Evolutionary conservation across 2,797 vertebrate genomes (phyloP).

Genomic region (Channallabes apus): DNA sequence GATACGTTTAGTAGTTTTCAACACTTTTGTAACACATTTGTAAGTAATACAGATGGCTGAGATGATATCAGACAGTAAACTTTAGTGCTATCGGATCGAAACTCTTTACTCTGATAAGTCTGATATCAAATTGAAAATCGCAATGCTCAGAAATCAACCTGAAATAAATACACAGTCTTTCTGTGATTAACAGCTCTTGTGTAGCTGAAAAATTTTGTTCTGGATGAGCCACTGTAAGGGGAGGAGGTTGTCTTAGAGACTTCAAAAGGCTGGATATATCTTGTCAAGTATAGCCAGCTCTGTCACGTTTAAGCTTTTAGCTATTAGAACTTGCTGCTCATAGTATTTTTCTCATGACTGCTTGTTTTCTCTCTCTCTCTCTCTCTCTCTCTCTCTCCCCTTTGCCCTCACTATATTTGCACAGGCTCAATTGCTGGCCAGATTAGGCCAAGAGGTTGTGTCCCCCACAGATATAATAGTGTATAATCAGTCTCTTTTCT

Average conservation of each 20-base stretch:
- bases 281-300: not conserved
- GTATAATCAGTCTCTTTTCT: slow-evolving; percentile 79
- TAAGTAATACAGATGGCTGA: no score
- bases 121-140: no score
- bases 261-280: not conserved
- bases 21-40: no score
- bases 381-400: not conserved
- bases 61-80: no score
- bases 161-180: no score
- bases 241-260: not conserved
- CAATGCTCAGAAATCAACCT: no score
- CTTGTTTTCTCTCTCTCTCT: not conserved
- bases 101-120: no score
- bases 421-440: slow-evolving; percentile 73
- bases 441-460: slow-evolving; percentile 75
- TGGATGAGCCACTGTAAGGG: not conserved
- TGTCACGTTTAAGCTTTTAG: not conserved
- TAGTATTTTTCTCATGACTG: slow-evolving; percentile 2
- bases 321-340: not conserved
- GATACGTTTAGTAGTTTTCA: no score
- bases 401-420: slow-evolving; percentile 65
- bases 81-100: no score
- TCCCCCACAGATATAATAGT: slow-evolving; percentile 73
- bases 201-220: not conserved
- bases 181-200: no score